Evolutionary conservation across 2,888 invertebrate genomes (phyloP).

Genomic region (Agrilus cyanescens): DNA sequence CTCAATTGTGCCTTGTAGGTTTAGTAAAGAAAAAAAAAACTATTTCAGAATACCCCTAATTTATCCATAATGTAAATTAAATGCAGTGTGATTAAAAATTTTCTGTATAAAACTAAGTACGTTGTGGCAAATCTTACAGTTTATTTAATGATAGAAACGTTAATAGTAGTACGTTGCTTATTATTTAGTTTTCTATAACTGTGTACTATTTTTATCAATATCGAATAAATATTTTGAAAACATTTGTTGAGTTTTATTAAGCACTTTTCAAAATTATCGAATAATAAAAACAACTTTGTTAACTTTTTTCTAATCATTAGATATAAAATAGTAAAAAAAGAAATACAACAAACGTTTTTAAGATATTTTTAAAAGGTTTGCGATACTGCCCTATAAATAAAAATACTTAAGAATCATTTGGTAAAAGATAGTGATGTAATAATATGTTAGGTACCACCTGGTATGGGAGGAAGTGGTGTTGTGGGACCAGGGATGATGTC

Average conservation of each 20-base stretch:
- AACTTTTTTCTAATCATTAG: no score
- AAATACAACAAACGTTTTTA: no score
- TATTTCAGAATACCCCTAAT: not conserved
- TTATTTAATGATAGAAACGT: no score
- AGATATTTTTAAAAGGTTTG: no score
- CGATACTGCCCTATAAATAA: no score
- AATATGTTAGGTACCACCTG: constrained; percentile 29
- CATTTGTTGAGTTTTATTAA: constrained; percentile 7
- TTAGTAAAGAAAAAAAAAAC: constrained; percentile 1
- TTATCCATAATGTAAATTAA: not conserved
- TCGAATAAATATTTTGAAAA: constrained; percentile 12
- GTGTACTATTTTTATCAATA: not conserved
- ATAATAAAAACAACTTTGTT: not conserved
- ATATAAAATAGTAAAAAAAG: no score
- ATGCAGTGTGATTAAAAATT: not conserved
- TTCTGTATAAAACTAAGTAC: no score
- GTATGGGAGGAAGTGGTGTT: constrained; percentile 23
- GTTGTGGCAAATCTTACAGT: no score
- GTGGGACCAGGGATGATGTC: constrained; percentile 33
- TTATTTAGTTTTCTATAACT: no score
- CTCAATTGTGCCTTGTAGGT: constrained; percentile 33
- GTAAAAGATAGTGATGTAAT: constrained; percentile 1
- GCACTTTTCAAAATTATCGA: constrained; percentile 8
- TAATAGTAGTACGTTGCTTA: no score
- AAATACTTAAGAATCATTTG: no score